A percentile compares a stretch with the other conserved stretches of the same genome.
Conservation (phyloP, 2,797 vertebrate species). For the Hydrolagus colliei region DNA sequence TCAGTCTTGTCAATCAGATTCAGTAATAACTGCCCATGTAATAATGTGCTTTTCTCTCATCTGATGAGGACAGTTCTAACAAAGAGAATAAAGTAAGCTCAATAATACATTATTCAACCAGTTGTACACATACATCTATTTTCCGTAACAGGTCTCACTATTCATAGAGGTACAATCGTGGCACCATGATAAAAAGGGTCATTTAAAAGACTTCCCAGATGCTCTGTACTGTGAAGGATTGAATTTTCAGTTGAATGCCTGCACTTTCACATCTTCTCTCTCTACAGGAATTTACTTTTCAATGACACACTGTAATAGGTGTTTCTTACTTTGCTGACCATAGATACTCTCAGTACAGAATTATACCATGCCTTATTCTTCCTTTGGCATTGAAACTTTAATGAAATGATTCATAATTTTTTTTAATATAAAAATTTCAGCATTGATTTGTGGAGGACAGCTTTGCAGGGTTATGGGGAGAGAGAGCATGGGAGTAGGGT, state of each 20-base stretch:
- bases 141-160: conserved; percentile 56
- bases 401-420: neutral
- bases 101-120: conserved; percentile 61
- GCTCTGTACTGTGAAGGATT: conserved; percentile 72
- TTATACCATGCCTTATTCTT: neutral
- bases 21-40: conserved; percentile 41
- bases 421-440: neutral
- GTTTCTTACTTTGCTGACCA: conserved; percentile 31
- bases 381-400: neutral
- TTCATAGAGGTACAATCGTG: conserved; percentile 61
- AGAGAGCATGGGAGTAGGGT: too few species aligned
- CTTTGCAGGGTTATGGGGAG: too few species aligned
- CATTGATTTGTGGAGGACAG: neutral
- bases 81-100: conserved; percentile 53
- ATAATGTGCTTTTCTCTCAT: conserved; percentile 47
- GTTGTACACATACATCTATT: conserved; percentile 61
- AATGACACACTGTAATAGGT: conserved; percentile 48
- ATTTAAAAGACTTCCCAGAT: conserved; percentile 68
- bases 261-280: conserved; percentile 60
- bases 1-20: conserved; percentile 44
- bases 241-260: conserved; percentile 72
- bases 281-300: conserved; percentile 54
- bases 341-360: neutral
- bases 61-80: conserved; percentile 60
- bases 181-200: conserved; percentile 68